Percentiles rank a stretch among this genome's conserved stretches.
phyloP scores from a whole-genome alignment of 2,888 invertebrate species.

The Netelia inedita region DNA sequence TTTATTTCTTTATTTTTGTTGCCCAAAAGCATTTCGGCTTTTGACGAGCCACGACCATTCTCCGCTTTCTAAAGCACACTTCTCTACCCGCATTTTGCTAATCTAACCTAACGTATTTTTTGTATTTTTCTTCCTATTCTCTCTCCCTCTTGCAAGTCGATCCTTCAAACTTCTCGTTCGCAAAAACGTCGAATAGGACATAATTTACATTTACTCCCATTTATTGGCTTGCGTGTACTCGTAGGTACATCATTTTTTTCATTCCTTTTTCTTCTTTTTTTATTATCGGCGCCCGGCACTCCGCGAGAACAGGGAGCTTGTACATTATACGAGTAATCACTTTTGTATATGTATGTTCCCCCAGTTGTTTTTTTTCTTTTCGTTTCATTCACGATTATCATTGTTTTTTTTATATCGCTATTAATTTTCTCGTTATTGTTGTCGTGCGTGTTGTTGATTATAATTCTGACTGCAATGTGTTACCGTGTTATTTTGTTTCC shows the following conservation, averaged over 20 bases:
- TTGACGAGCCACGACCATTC: too few relatives aligned
- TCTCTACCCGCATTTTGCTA: background rate
- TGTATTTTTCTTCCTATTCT: background rate
- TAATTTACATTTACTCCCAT: background rate
- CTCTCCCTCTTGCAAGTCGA: background rate
- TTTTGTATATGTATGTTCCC: slow-evolving; percentile 38
- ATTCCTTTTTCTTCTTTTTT: slow-evolving; percentile 21
- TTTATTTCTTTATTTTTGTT: background rate
- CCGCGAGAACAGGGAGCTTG: slow-evolving; percentile 14
- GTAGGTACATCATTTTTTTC: slow-evolving; percentile 28
- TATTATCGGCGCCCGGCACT: slow-evolving; percentile 25
- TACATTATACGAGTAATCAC: slow-evolving; percentile 35
- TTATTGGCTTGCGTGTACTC: background rate
- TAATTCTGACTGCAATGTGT: slow-evolving; percentile 4
- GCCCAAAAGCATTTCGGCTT: too few relatives aligned
- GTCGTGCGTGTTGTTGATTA: slow-evolving; percentile 44
- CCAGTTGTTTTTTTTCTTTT: slow-evolving; percentile 49
- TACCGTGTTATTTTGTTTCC: slow-evolving; percentile 12
- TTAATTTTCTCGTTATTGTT: slow-evolving; percentile 66
- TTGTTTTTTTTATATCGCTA: background rate
- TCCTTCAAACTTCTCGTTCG: background rate
- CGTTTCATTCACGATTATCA: slow-evolving; percentile 28
- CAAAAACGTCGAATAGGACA: background rate
- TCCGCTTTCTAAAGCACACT: background rate
- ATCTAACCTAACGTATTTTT: background rate